Percentiles rank a stretch among this genome's conserved stretches.
phyloP scores from a whole-genome alignment of 2,797 vertebrate species.

The Acropternis orthonyx region DNA sequence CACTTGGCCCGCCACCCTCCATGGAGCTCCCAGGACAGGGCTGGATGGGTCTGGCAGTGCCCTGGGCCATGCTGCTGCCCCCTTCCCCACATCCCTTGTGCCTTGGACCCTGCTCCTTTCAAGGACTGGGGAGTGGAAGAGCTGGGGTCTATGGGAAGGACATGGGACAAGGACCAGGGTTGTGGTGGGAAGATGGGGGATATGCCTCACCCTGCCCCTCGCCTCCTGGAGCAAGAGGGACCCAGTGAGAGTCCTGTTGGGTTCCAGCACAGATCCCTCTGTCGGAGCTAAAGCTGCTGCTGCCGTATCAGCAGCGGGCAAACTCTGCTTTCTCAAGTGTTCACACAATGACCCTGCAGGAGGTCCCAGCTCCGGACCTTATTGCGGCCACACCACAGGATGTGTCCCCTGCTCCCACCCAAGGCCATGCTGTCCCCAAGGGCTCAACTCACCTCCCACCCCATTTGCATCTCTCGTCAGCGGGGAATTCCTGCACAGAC shows the following conservation, averaged over 20 bases:
- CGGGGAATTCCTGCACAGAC: background rate
- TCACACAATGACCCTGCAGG: accelerated
- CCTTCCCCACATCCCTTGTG: background rate
- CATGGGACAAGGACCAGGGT: background rate
- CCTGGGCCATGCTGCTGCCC: background rate
- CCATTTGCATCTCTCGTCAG: accelerated
- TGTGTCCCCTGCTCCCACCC: background rate
- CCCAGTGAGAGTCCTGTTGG: background rate
- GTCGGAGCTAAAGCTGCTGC: accelerated
- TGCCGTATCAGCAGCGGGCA: background rate
- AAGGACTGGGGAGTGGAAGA: background rate
- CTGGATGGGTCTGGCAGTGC: background rate
- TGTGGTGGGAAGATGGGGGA: background rate
- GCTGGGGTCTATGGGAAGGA: no score
- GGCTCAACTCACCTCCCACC: background rate
- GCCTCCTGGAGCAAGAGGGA: background rate
- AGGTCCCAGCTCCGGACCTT: accelerated
- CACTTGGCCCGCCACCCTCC: background rate
- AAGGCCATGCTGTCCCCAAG: accelerated
- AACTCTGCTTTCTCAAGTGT: background rate
- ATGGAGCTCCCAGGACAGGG: accelerated
- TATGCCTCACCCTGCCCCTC: background rate
- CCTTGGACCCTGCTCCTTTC: background rate
- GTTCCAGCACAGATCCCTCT: accelerated
- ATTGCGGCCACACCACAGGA: accelerated